phyloP scores from a whole-genome alignment of 2,113 vertebrate genomes.

The Saiga tatarica region DNA sequence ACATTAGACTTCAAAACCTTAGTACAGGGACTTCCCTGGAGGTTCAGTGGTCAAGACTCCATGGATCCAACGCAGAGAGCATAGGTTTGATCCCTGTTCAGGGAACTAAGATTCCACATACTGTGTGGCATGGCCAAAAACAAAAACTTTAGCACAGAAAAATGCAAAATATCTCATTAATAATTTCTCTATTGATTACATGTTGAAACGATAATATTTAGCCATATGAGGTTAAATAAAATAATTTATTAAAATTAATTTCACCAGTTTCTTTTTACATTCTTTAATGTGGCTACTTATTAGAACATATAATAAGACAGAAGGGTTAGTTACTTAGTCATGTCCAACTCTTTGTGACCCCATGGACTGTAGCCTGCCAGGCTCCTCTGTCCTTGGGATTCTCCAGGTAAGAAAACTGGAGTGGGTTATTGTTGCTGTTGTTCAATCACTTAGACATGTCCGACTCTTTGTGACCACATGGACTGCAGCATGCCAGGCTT shows the following conservation, averaged over 20 bases:
- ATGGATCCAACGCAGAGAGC: background rate
- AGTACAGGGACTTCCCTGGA: background rate
- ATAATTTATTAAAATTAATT: background rate
- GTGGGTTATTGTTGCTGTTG: background rate
- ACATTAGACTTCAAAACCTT: background rate
- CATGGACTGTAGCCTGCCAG: background rate
- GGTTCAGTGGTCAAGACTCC: background rate
- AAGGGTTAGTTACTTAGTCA: background rate
- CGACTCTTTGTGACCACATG: background rate
- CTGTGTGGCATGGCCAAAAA: background rate
- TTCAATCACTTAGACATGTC: background rate
- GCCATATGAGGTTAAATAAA: background rate
- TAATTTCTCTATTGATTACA: background rate
- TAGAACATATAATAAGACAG: background rate
- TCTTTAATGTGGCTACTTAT: slow-evolving; percentile 26
- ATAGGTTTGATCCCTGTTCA: background rate
- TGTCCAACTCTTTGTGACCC: background rate
- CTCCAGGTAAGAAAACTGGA: background rate
- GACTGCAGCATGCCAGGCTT: background rate
- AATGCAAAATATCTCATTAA: background rate
- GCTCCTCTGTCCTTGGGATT: background rate
- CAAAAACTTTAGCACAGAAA: background rate
- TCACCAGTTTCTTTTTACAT: background rate
- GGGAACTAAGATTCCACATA: background rate
- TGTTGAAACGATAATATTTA: background rate